These are phyloP conservation scores for Paratrypauchen microcephalus DNA, from an alignment of 2,797 vertebrate genomes.

Conservation along the genomic window DNA sequence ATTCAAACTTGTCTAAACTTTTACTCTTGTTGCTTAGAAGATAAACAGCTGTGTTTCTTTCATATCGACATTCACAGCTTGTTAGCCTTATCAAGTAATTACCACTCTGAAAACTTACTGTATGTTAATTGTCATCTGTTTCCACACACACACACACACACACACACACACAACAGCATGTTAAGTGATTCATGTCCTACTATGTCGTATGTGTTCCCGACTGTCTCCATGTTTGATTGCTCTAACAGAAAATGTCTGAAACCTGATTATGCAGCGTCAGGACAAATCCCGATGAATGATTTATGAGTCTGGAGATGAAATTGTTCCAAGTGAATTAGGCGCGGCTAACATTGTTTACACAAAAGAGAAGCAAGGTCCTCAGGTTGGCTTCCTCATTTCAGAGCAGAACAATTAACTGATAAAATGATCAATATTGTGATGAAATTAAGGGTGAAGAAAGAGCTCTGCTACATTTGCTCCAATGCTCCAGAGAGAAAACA, in stretches of 20 bases:
- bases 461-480: neutral
- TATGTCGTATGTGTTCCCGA: conserved; percentile 41
- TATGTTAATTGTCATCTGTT: conserved; percentile 15
- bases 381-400: conserved; percentile 45
- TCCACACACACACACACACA: conserved; percentile 1
- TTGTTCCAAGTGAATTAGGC: conserved; percentile 45
- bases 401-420: conserved; percentile 33
- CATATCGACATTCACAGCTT: conserved; percentile 18
- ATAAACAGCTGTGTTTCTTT: conserved; percentile 26
- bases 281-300: conserved; percentile 65
- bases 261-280: conserved; percentile 60
- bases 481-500: neutral
- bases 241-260: conserved; percentile 55
- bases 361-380: conserved; percentile 39
- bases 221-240: conserved; percentile 62
- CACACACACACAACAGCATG: conserved; percentile 17
- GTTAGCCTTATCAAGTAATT: conserved; percentile 33
- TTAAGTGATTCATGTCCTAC: conserved; percentile 53
- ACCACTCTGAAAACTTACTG: conserved; percentile 15
- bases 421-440: conserved; percentile 22
- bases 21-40: conserved; percentile 1
- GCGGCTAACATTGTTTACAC: conserved; percentile 53
- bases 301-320: conserved; percentile 55
- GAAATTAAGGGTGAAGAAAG: neutral
- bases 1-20: no score